Base-by-base conservation (phyloP, 2,888 invertebrate genomes). In the Agrilus mali region DNA sequence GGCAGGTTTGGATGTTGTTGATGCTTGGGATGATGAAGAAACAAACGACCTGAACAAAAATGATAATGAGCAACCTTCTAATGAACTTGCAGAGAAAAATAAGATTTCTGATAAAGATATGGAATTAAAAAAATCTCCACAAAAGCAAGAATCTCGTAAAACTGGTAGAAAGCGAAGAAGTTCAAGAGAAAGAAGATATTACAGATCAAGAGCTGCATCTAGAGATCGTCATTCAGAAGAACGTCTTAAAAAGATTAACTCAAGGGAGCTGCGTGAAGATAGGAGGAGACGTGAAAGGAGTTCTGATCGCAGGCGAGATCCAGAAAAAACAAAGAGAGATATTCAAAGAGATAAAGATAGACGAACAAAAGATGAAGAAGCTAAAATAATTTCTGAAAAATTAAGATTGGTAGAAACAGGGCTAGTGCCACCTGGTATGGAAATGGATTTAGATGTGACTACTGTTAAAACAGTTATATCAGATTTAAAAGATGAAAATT, bases 401-500 rank as follows among this genome's bases (percentile, higher is more conserved):
- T 49, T 66, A 14, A 58, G 58, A 44, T 58, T 67, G 36, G 62
- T 67, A n/a, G 66, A 68, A 53, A 67, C 67, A 8, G 69, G 68
- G 17, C 55, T 69, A 31, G 64, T 68, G 7, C 68, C 69, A 8
- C 69, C 69, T 12, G 69, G 69, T 31, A 68, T 60, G 54, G 69
- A 69, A 57, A 61, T 65, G 56, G 69, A 69, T 46, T 55, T 60
- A 4, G 62, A 64, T 48, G 44, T 65, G 31, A 52, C 45, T 17
- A 44, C 51, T 45, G 40, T 52, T 14, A 45, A 47, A 32, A n/a
- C 37, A 13, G 44, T 40, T 33, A 48, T 35, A 22, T 42, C 32
- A 38, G 10, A 38, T 17, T 40, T 27, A 40, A 48, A 42, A 34
- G 31, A 37, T 12, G 41, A 44, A 38, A 48, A 45, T 20, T 38